Evolutionary conservation across 2,113 vertebrate genomes (phyloP), one percentile per base, ranked within the genome.

Genomic region (Protobothrops mucrosquamatus): DNA sequence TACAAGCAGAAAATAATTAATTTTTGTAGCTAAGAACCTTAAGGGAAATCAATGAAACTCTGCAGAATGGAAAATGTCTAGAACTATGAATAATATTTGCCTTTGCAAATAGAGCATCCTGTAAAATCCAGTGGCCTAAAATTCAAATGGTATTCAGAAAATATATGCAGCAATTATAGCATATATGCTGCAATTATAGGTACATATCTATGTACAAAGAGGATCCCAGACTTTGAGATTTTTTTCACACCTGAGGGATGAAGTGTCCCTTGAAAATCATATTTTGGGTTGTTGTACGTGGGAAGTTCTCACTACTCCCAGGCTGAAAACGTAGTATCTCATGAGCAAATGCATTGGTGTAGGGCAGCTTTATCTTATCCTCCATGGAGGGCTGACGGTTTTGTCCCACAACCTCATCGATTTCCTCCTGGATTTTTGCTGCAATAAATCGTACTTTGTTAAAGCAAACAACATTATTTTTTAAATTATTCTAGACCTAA

Each of bases 291-390:
- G 59, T 89, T 86, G 92, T 95, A 29, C 92, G 87, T 0, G 95
- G 96, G 85, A 97, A 95, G 52, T 94, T 96, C 86, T 96, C 94
- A 0, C 5, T 48, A 14, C 91, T 91, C 6, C 24, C 4, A 7
- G 18, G 93, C 3, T 94, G 90, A 85, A 34, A 93, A 48, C 96
- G 94, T 93, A 95, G 95, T 24, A 96, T 52, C 92, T 97, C 95
- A 0, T 97, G 96, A 93, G 97, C 91, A 59, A 96, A 95, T 0
- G 94, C 95, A 0, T 96, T 96, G 69, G 96, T 97, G 92, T 96
- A 97, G 0, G 95, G 94, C 95, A 97, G 81, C n/a, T 1, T n/a
- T 93, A 95, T 29, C 86, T 29, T 95, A 92, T 97, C 96, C 56
- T 96, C 95, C 0, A 64, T 29, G 61, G 61, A 11, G 26, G 26